phyloP scores from a whole-genome alignment of 2,797 vertebrate genomes.

The Melanotaenia maccullochi region DNA sequence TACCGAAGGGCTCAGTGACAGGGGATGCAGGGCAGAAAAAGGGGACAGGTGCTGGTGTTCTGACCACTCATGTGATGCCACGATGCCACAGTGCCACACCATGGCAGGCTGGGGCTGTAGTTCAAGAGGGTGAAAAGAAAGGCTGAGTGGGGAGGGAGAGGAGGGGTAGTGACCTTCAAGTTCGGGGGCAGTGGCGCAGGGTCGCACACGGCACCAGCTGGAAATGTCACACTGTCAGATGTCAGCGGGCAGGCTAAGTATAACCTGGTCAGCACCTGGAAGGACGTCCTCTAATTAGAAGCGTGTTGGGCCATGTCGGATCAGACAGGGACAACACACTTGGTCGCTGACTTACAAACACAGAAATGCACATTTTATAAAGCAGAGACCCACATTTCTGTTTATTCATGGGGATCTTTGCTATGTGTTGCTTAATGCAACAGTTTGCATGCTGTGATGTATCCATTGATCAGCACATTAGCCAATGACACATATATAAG shows the following conservation, averaged over 20 bases:
- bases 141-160: slow-evolving; percentile 20
- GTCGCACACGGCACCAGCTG: slow-evolving; percentile 81
- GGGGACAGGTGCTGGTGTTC: slow-evolving; percentile 71
- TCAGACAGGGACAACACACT: slow-evolving; percentile 81
- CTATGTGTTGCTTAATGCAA: slow-evolving; percentile 14
- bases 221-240: slow-evolving; percentile 86
- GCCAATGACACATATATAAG: slow-evolving; percentile 18
- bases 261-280: slow-evolving; percentile 87
- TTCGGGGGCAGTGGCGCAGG: slow-evolving; percentile 75
- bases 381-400: slow-evolving; percentile 28
- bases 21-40: slow-evolving; percentile 61
- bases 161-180: slow-evolving; percentile 74
- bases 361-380: slow-evolving; percentile 59
- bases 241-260: slow-evolving; percentile 82
- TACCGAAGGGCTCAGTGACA: slow-evolving; percentile 56
- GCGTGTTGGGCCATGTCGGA: slow-evolving; percentile 84
- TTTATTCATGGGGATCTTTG: slow-evolving; percentile 12
- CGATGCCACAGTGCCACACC: slow-evolving; percentile 65
- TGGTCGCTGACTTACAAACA: slow-evolving; percentile 70
- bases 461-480: slow-evolving; percentile 7
- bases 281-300: slow-evolving; percentile 89
- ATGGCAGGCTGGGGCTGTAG: slow-evolving; percentile 51
- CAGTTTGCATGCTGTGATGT: not conserved
- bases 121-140: slow-evolving; percentile 56
- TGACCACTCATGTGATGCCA: slow-evolving; percentile 65